Conservation (phyloP, 1,140 invertebrate species). For the Drosophila pseudoananassae region DNA sequence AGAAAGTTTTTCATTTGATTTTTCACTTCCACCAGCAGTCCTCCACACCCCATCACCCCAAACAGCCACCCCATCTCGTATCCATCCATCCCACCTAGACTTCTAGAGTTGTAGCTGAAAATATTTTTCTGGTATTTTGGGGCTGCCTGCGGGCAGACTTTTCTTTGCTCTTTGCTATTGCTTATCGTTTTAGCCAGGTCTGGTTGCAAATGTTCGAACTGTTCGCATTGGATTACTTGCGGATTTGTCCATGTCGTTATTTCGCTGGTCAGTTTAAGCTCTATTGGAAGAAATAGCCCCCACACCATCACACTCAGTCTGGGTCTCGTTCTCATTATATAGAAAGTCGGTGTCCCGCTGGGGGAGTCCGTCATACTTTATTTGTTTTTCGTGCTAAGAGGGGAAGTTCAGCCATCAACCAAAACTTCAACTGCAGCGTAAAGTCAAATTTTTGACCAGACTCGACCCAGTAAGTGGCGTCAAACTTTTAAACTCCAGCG, state of each 20-base stretch:
- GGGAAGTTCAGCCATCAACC: constrained; percentile 74
- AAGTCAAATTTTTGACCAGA: constrained; percentile 79
- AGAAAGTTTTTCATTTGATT: constrained; percentile 82
- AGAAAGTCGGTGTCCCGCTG: background rate
- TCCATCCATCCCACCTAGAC: background rate
- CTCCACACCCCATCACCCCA: background rate
- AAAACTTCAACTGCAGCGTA: constrained; percentile 80
- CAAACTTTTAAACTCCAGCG: constrained; percentile 64
- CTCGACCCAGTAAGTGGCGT: constrained; percentile 61
- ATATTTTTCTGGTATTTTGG: constrained; percentile 79
- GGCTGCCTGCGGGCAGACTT: constrained; percentile 56
- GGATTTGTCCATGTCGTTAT: constrained; percentile 71
- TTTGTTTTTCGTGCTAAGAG: constrained; percentile 78
- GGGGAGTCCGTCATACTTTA: constrained; percentile 54
- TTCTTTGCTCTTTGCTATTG: constrained; percentile 11
- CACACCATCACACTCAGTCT: background rate
- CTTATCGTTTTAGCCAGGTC: constrained; percentile 65
- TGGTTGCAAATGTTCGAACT: constrained; percentile 66
- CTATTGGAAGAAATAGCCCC: background rate
- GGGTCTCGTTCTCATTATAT: constrained; percentile 40
- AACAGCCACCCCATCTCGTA: no score
- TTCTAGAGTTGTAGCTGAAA: constrained; percentile 57
- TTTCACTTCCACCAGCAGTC: constrained; percentile 44
- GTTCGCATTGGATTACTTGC: constrained; percentile 70
- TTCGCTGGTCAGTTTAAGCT: constrained; percentile 60